phyloP scores from a whole-genome alignment of 1,140 invertebrate genomes.

The Drosophila setifemur region DNA sequence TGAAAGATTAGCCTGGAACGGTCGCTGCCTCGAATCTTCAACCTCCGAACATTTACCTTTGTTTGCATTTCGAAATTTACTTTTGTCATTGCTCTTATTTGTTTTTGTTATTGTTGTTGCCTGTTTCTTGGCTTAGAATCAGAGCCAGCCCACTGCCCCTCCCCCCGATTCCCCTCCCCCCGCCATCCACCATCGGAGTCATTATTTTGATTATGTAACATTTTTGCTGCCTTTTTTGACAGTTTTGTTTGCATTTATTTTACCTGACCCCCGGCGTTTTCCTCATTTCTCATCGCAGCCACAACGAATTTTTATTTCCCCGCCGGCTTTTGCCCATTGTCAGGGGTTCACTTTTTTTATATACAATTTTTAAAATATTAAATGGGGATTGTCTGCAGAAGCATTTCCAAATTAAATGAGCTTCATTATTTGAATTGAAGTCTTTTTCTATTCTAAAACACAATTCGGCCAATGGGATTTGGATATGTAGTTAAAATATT shows the following conservation, averaged over 20 bases:
- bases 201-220: slow-evolving; percentile 79
- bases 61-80: slow-evolving; percentile 64
- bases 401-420: slow-evolving; percentile 62
- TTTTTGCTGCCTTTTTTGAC: slow-evolving; percentile 65
- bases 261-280: slow-evolving; percentile 12
- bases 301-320: slow-evolving; percentile 36
- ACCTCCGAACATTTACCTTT: not conserved
- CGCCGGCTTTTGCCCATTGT: slow-evolving; percentile 48
- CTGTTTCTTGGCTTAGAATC: slow-evolving; percentile 58
- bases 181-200: slow-evolving; percentile 35
- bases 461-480: not conserved
- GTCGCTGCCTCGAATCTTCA: not conserved
- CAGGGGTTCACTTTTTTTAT: slow-evolving; percentile 12
- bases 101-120: slow-evolving; percentile 64
- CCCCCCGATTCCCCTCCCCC: not conserved
- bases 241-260: slow-evolving; percentile 63
- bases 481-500: too few relatives aligned
- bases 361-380: slow-evolving; percentile 68
- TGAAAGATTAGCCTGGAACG: slow-evolving; percentile 70
- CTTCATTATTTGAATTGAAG: slow-evolving; percentile 36
- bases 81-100: slow-evolving; percentile 75
- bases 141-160: not conserved
- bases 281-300: not conserved
- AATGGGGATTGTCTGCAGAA: slow-evolving; percentile 31
- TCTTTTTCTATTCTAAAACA: slow-evolving; percentile 7